Evolutionary conservation across 2,113 vertebrate genomes (phyloP).

Genomic region (Hiodon tergisus): DNA sequence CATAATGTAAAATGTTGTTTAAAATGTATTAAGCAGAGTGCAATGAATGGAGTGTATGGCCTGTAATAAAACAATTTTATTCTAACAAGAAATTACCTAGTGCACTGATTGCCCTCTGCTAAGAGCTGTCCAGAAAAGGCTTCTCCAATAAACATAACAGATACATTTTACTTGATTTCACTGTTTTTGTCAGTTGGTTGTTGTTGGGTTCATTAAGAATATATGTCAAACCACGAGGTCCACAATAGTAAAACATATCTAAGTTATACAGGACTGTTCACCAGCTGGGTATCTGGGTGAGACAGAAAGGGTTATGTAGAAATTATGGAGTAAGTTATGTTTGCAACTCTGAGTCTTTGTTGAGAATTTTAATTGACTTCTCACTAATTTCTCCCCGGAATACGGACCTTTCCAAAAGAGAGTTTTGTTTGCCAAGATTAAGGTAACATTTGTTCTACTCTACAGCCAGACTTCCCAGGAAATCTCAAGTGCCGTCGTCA

Average conservation of each 20-base stretch:
- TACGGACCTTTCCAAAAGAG: constrained; percentile 15
- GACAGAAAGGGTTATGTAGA: constrained; percentile 12
- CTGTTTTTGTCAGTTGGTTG: no score
- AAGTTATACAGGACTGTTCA: constrained; percentile 1
- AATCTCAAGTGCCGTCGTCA: constrained; percentile 7
- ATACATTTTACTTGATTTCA: no score
- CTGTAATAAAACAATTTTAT: no score
- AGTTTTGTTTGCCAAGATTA: constrained; percentile 21
- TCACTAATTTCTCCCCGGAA: constrained; percentile 10
- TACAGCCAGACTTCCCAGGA: constrained; percentile 10
- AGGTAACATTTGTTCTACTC: constrained; percentile 17
- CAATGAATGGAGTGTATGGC: no score
- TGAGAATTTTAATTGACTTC: constrained; percentile 17
- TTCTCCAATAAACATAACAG: no score
- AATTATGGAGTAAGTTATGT: constrained; percentile 10
- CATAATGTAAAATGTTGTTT: background rate
- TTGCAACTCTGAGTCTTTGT: constrained; percentile 3
- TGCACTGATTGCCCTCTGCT: no score
- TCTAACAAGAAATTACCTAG: no score
- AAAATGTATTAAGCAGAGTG: background rate
- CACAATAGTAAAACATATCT: no score
- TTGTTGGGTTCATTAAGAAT: no score
- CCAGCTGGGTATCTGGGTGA: constrained; percentile 1
- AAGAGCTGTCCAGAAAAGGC: no score
- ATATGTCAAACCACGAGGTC: no score